Evolutionary conservation across 1,140 invertebrate genomes (phyloP), one percentile per base, ranked within the genome.

Genomic region (Sitodiplosis mosellana): DNA sequence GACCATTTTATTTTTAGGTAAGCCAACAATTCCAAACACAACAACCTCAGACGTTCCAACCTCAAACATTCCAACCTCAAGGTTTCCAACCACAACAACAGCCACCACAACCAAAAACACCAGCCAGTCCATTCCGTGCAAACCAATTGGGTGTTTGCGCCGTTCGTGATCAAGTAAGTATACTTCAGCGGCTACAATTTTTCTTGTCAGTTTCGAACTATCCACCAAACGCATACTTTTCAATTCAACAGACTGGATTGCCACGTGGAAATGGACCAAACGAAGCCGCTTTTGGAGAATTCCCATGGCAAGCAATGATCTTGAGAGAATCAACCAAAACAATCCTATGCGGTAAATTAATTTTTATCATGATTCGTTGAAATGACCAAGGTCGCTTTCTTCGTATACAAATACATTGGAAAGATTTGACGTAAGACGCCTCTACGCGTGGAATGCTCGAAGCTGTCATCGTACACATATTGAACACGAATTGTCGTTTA

Each of bases 261-360:
- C 61, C 61, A 7, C 54, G 52, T 2, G 61, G 61, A 15, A 45
- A 59, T 14, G 48, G 27, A 18, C 49, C 49, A 34, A 33, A 22
- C 21, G 46, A 40, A 20, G 38, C 46, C n/a, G 45, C 20, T 53
- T 64, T 64, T 33, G 61, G 59, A 45, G 62, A 64, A 49, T 64
- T 62, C 36, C 60, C 62, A 46, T 64, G 62, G 62, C 61, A 64
- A 38, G 61, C 62, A 14, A 64, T 64, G 62, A 51, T 64, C 33
- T 46, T 63, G 19, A 51, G 54, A n/a, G 60, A 64, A 42, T 62
- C 61, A 0, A 56, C 53, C 33, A 64, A 64, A 46, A 46, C 60
- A 1, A 49, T 64, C 36, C 51, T 64, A n/a, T 64, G 62, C 38
- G 60, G 27, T 27, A 27, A 27, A 27, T 27, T 27, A 3, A 27